Evolutionary conservation across 2,113 vertebrate species (phyloP).

Genomic region (Rhinichthys klamathensis): DNA sequence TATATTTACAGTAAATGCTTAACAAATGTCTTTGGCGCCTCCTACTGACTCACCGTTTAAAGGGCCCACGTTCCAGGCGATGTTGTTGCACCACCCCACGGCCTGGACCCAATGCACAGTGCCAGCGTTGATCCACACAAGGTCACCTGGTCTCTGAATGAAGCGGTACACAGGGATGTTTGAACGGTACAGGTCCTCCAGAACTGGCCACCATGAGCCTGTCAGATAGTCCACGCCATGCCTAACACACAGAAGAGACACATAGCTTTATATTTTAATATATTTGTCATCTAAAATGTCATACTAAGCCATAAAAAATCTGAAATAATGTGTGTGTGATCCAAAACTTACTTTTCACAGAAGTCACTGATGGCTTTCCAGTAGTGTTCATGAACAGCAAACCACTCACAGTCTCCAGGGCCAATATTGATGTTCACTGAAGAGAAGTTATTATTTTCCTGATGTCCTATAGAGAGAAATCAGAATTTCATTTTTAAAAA

Average conservation of each 20-base stretch:
- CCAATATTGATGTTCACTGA: constrained; percentile 94
- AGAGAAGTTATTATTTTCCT: constrained; percentile 94
- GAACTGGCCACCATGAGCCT: constrained; percentile 92
- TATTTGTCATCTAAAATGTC: not conserved
- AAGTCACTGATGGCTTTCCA: constrained; percentile 89
- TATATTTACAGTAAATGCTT: not conserved
- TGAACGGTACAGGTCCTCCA: constrained; percentile 88
- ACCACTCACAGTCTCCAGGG: constrained; percentile 93
- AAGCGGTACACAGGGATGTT: constrained; percentile 93
- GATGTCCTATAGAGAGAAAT: constrained; percentile 78
- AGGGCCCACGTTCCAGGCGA: constrained; percentile 93
- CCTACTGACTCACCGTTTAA: constrained; percentile 81
- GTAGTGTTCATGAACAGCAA: constrained; percentile 90
- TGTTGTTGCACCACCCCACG: constrained; percentile 95
- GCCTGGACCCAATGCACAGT: constrained; percentile 95
- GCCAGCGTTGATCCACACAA: constrained; percentile 93
- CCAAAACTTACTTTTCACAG: constrained; percentile 83
- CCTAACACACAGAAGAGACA: constrained; percentile 65
- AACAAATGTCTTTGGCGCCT: not conserved
- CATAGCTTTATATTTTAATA: not conserved
- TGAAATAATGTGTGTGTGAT: not conserved
- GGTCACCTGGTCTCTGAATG: constrained; percentile 90
- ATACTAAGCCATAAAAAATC: not conserved
- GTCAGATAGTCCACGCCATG: constrained; percentile 90
- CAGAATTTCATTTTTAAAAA: not conserved